Evolutionary conservation across 2,888 invertebrate species (phyloP).

Genomic region (Platynereis dumerilii): DNA sequence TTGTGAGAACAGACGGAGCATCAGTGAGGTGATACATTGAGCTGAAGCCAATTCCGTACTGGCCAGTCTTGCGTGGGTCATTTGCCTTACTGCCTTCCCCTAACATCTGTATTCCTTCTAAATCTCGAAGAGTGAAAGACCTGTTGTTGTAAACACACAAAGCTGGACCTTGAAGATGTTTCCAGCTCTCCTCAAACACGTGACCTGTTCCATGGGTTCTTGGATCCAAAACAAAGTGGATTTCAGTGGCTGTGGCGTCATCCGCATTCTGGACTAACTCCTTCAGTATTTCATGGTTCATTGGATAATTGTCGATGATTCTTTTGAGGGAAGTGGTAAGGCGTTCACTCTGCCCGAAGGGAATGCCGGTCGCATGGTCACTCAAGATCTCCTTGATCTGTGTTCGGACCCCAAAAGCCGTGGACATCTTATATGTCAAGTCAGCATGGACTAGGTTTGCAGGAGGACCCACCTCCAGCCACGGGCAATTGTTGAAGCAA

Average conservation of each 20-base stretch:
- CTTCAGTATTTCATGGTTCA: slow-evolving; percentile 48
- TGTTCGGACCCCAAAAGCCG: slow-evolving; percentile 38
- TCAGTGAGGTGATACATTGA: slow-evolving; percentile 59
- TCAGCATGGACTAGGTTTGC: slow-evolving; percentile 36
- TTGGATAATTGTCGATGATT: slow-evolving; percentile 48
- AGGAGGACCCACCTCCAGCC: slow-evolving; percentile 30
- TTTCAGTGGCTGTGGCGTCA: slow-evolving; percentile 47
- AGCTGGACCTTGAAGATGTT: slow-evolving; percentile 56
- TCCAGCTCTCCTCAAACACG: slow-evolving; percentile 42
- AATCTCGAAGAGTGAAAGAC: slow-evolving; percentile 47
- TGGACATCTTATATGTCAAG: slow-evolving; percentile 40
- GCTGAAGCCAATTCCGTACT: slow-evolving; percentile 60
- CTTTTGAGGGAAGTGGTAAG: slow-evolving; percentile 47
- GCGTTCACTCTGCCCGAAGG: slow-evolving; percentile 53
- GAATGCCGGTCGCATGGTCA: slow-evolving; percentile 35
- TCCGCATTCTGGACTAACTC: slow-evolving; percentile 48
- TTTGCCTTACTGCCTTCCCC: slow-evolving; percentile 53
- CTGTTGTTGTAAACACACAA: slow-evolving; percentile 56
- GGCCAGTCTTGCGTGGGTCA: slow-evolving; percentile 53
- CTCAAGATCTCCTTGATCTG: slow-evolving; percentile 34
- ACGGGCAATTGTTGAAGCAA: slow-evolving; percentile 47
- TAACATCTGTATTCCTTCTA: slow-evolving; percentile 54
- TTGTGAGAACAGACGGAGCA: slow-evolving; percentile 51
- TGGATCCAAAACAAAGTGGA: slow-evolving; percentile 50
- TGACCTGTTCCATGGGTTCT: slow-evolving; percentile 37